A percentile compares a stretch with the other conserved stretches of the same genome.
Conservation (phyloP, 2,113 vertebrate species). For the Neopipo cinnamomea region DNA sequence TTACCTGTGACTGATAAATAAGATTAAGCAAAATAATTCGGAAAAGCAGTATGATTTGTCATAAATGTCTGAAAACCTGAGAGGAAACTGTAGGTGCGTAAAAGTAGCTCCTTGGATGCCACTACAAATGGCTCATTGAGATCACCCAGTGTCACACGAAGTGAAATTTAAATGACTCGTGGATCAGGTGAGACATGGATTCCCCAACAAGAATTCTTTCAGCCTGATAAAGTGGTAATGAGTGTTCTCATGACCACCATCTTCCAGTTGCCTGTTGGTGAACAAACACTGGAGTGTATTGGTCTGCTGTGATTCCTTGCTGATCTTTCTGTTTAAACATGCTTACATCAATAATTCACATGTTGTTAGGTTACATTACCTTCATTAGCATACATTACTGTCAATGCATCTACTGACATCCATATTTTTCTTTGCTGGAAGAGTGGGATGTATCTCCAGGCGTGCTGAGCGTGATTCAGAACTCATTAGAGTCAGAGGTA, state of each 20-base stretch:
- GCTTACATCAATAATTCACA: conserved; percentile 56
- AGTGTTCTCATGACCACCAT: neutral
- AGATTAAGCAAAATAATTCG: neutral
- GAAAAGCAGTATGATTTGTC: neutral
- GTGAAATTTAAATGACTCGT: neutral
- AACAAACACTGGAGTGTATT: neutral
- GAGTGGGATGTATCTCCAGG: neutral
- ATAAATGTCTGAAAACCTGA: neutral
- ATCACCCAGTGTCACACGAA: neutral
- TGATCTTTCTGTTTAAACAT: conserved; percentile 38
- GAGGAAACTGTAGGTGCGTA: neutral
- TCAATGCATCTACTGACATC: conserved; percentile 17
- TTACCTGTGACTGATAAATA: neutral
- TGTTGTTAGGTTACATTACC: conserved; percentile 32
- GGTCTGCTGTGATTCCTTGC: neutral
- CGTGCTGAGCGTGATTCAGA: conserved; percentile 29
- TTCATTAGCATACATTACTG: conserved; percentile 56
- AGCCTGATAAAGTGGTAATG: neutral
- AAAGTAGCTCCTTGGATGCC: neutral
- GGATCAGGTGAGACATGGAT: neutral
- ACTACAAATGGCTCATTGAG: neutral
- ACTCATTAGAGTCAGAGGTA: neutral
- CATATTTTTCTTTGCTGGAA: conserved; percentile 1
- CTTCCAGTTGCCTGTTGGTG: neutral
- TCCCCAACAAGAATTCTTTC: neutral